A percentile compares a stretch with the other conserved stretches of the same genome.
phyloP scores from a whole-genome alignment of 2,888 invertebrate genomes.

The Drosophila pseudotalamancana region DNA sequence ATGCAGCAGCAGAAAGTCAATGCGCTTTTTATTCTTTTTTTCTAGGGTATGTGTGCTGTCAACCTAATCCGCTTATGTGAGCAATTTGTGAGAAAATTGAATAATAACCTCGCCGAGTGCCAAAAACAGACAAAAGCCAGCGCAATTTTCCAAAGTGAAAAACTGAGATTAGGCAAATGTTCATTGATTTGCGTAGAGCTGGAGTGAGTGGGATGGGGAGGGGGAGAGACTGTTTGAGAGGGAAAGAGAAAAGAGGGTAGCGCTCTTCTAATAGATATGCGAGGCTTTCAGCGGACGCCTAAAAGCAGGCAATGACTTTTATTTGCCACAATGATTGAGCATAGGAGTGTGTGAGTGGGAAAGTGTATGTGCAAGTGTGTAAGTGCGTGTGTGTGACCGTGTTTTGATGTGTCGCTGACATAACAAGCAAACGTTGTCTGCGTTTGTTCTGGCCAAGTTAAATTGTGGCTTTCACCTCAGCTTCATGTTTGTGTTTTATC shows the following conservation, averaged over 20 bases:
- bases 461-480: slow-evolving; percentile 68
- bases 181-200: slow-evolving; percentile 35
- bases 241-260: neutral
- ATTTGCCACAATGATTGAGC: slow-evolving; percentile 6
- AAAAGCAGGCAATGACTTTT: slow-evolving; percentile 53
- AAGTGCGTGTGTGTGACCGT: neutral
- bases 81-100: slow-evolving; percentile 69
- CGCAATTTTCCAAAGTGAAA: slow-evolving; percentile 37
- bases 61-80: slow-evolving; percentile 68
- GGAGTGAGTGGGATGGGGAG: neutral
- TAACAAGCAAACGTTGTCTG: slow-evolving; percentile 26
- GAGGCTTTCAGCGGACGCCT: slow-evolving; percentile 29
- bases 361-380: neutral
- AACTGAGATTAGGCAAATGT: slow-evolving; percentile 54
- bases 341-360: neutral
- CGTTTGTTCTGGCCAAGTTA: slow-evolving; percentile 26
- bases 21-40: slow-evolving; percentile 4
- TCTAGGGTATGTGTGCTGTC: slow-evolving; percentile 18
- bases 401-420: slow-evolving; percentile 20
- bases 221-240: neutral
- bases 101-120: slow-evolving; percentile 56
- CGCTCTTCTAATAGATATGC: neutral
- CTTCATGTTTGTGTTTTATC: slow-evolving; percentile 64
- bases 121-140: slow-evolving; percentile 33
- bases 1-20: slow-evolving; percentile 25